Evolutionary conservation across 2,797 vertebrate genomes (phyloP), one percentile per base, ranked within the genome.

Genomic region (Premnoplex brunnescens): DNA sequence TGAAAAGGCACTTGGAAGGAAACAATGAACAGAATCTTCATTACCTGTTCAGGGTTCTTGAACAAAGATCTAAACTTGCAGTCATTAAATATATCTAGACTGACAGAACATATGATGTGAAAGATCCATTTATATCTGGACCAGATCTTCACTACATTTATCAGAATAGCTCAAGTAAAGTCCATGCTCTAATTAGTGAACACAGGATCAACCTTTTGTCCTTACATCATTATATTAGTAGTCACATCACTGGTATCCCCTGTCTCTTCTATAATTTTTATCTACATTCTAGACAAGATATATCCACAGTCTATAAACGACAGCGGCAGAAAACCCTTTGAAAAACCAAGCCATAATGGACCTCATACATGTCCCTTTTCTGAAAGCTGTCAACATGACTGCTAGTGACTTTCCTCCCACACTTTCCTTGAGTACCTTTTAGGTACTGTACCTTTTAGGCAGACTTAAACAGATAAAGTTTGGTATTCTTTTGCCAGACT

Each of bases 371-470:
- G 3, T 9, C 32, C 60, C 15, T 69, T 18, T 72, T 56, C 30
- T 69, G 54, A 71, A 69, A 60, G 16, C 21, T 49, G 28, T 21
- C 27, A 68, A 23, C 9, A 17, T 46, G n/a, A 56, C 11, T 0
- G 0, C 60, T 75, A 76, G 48, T 34, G 7, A 62, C 8, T 83
- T 28, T 24, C 16, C 7, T 14, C 5, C 14, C 8, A 10, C 12
- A 27, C 2, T 39, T 55, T 55, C n/a, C 36, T 55, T 58, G 5
- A 39, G 11, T 0, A n/a, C n/a, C n/a, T n/a, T n/a, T n/a, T n/a
- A n/a, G 12, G 46, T 52, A 49, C 73, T 26, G 8, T 71, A 13
- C 17, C 26, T 55, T 80, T 80, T 81, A 62, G 14, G 24, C n/a
- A 41, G 41, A 66, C 3, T 10, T 51, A 62, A 62, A 54, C 32